Base-by-base conservation (phyloP, 2,888 invertebrate genomes). In the Alitta virens region DNA sequence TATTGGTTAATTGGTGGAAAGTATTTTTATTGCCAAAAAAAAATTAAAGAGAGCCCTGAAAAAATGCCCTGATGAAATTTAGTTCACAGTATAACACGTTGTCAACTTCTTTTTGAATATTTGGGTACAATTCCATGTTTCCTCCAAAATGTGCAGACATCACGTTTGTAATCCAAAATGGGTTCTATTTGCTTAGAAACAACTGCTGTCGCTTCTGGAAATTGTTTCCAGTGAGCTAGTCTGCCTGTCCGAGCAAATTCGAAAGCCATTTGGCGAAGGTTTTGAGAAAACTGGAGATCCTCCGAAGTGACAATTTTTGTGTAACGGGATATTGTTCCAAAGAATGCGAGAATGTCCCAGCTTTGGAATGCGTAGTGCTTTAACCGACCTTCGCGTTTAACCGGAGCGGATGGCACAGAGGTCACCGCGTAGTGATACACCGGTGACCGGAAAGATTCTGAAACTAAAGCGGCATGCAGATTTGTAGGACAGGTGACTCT, bases 401-500 rank as follows among this genome's bases (percentile, higher is more conserved):
- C 27, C 12, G 49, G 50, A 16, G 9, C 43, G 18, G 38, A 43
- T 23, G 56, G 49, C 12, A 21, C 23, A n/a, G 40, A 50, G 2
- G 46, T 60, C 14, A 46, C 46, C 25, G 63, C 59, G 49, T 65
- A 63, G 23, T 65, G 60, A 53, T 61, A 65, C 12, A 67, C 65
- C 2, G 65, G 63, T 16, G 60, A 58, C 38, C 21, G 21, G 23
- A 46, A 56, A n/a, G 27, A 16, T 16, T 40, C 26, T 16, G 61
- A 60, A 7, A 54, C 56, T 1, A 56, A 49, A n/a, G 40, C 33
- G 25, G 59, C 49, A 49, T 63, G 54, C 24, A 46, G 60, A 50
- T 74, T 71, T 9, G 72, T 71, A 1, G 76, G 76, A 66, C 77
- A 77, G 3, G 71, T 72, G 25, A 70, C 72, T 1, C 76, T 65